phyloP scores from a whole-genome alignment of 2,797 vertebrate genomes.

The Scolopax bukidnonensis region DNA sequence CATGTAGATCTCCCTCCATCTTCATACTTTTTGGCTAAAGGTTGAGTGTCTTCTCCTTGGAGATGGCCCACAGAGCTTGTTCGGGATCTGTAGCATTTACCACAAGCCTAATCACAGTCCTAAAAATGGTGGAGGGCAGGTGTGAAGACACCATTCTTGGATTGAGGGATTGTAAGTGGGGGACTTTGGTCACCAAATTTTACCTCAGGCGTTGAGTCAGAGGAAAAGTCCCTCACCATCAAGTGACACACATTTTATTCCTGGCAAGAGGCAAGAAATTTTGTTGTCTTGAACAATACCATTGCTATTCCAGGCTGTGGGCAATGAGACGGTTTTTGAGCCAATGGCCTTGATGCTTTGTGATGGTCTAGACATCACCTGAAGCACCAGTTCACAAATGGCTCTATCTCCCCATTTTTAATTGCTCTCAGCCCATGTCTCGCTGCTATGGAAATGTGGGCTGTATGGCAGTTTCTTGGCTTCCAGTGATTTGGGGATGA shows the following conservation, averaged over 20 bases:
- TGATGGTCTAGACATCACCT: conserved; percentile 25
- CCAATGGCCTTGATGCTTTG: background rate
- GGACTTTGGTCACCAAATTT: background rate
- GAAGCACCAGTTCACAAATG: background rate
- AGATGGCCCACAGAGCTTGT: background rate
- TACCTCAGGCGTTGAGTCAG: conserved; percentile 38
- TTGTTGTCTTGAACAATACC: background rate
- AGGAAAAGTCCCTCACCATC: conserved; percentile 21
- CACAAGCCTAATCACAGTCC: background rate
- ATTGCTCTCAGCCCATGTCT: background rate
- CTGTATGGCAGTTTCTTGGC: background rate
- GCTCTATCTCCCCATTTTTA: background rate
- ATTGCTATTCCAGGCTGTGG: conserved; percentile 2
- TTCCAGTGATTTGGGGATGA: background rate
- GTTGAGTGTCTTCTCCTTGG: background rate
- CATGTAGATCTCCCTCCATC: background rate
- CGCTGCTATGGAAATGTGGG: background rate
- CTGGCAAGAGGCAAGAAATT: background rate
- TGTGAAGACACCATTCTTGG: background rate
- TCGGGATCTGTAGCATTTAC: background rate
- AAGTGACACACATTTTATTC: conserved; percentile 45
- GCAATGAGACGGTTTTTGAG: background rate
- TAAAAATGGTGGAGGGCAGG: background rate
- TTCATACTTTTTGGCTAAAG: background rate
- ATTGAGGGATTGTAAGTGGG: background rate